Conservation (phyloP, 2,888 invertebrate genomes). For the Metallyticus violacea region DNA sequence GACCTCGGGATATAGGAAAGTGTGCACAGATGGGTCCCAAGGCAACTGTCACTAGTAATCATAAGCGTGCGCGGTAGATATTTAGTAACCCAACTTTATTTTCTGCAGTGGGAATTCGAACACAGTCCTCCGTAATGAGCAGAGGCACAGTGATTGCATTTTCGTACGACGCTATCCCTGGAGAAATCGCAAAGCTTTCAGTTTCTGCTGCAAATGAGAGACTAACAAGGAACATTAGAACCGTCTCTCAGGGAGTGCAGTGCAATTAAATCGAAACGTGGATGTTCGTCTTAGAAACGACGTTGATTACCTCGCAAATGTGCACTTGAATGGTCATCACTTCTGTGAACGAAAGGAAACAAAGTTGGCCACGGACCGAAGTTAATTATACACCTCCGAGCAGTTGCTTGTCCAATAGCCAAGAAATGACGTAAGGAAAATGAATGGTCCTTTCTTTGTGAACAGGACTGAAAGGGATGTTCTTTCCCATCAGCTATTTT, state of each 20-base stretch:
- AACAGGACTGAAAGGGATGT: background rate
- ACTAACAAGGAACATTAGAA: too few relatives aligned
- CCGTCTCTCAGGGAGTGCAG: background rate
- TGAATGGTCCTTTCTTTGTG: background rate
- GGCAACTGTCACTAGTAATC: too few relatives aligned
- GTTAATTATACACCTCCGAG: background rate
- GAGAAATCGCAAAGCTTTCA: background rate
- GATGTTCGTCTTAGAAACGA: background rate
- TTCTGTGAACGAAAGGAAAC: too few relatives aligned
- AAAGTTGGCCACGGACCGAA: background rate
- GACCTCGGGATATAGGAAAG: too few relatives aligned
- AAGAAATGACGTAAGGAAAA: background rate
- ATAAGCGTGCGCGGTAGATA: too few relatives aligned
- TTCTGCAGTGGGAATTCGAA: background rate
- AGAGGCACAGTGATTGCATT: background rate
- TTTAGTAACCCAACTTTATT: background rate
- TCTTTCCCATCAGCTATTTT: too few relatives aligned
- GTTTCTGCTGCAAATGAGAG: background rate
- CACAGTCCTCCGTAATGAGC: background rate
- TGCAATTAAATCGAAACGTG: background rate
- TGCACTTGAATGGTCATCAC: background rate
- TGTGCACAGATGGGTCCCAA: too few relatives aligned
- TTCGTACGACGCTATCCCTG: background rate
- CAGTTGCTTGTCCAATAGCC: background rate
- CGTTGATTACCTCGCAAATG: background rate